Conservation (phyloP, 1,140 invertebrate species). For the Apis laboriosa region DNA sequence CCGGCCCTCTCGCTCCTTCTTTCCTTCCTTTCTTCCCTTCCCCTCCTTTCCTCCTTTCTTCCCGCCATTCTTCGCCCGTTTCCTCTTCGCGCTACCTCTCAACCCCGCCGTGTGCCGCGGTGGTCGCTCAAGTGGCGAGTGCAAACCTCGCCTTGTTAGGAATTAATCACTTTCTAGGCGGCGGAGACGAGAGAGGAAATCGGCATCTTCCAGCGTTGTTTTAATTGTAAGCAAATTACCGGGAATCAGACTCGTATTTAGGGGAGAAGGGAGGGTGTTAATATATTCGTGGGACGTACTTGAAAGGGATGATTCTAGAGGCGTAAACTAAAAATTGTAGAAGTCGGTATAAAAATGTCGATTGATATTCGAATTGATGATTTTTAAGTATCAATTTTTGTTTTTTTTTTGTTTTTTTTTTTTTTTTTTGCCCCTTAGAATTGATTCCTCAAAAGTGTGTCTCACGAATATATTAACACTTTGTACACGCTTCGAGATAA, state of each 20-base stretch:
- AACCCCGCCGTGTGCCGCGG: slow-evolving; percentile 7
- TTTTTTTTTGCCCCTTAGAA: no score
- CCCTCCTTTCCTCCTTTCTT: neutral
- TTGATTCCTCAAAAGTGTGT: no score
- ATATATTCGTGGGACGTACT: no score
- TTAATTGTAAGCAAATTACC: slow-evolving; percentile 75
- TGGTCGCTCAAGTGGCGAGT: slow-evolving; percentile 68
- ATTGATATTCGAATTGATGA: no score
- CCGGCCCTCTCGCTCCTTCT: neutral
- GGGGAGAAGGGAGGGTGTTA: no score
- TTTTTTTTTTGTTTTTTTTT: no score
- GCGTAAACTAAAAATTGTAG: no score
- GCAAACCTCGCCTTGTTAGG: slow-evolving; percentile 74
- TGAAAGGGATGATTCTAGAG: no score
- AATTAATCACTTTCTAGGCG: slow-evolving; percentile 75
- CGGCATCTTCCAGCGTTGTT: slow-evolving; percentile 65
- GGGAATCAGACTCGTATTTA: neutral
- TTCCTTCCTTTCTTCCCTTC: neutral
- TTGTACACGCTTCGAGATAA: no score
- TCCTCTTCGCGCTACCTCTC: slow-evolving; percentile 27
- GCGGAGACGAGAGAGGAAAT: slow-evolving; percentile 49
- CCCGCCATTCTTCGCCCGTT: slow-evolving; percentile 19
- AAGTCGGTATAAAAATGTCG: no score
- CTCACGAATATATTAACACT: no score
- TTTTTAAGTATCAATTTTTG: no score